Conservation (phyloP, 1,140 invertebrate species). For the Hormaphis cornu region DNA sequence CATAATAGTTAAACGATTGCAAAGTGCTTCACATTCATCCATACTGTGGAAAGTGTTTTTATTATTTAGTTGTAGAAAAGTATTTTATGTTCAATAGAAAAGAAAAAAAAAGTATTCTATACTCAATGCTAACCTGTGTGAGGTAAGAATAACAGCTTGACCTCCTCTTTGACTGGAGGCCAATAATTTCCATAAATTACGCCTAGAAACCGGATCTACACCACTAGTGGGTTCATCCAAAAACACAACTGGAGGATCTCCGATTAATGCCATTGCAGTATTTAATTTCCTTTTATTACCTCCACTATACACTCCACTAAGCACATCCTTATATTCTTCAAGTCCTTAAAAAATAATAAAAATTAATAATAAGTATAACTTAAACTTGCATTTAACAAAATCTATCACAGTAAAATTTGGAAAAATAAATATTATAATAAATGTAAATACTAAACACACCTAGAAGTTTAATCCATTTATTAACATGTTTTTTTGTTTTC, state of each 20-base stretch:
- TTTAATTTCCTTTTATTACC: slow-evolving; percentile 93
- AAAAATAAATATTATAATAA: background rate
- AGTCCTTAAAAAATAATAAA: slow-evolving; percentile 32
- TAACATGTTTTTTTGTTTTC: slow-evolving; percentile 46
- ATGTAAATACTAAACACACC: slow-evolving; percentile 42
- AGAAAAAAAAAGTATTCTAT: background rate
- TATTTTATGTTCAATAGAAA: background rate
- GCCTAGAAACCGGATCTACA: slow-evolving; percentile 65
- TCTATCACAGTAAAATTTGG: background rate
- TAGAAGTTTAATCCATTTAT: slow-evolving; percentile 48
- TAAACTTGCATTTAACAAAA: background rate
- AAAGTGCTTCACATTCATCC: slow-evolving; percentile 67
- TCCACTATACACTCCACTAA: slow-evolving; percentile 51
- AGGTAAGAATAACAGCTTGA: slow-evolving; percentile 17
- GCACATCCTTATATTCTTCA: slow-evolving; percentile 34
- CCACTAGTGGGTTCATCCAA: slow-evolving; percentile 76
- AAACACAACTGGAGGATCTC: slow-evolving; percentile 79
- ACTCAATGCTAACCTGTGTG: slow-evolving; percentile 45
- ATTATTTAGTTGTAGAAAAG: background rate
- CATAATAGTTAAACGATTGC: slow-evolving; percentile 77
- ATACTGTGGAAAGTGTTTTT: slow-evolving; percentile 34
- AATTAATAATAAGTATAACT: background rate
- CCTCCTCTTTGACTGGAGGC: slow-evolving; percentile 47
- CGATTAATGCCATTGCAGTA: slow-evolving; percentile 83
- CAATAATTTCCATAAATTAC: slow-evolving; percentile 67